phyloP scores from a whole-genome alignment of 2,888 invertebrate genomes.

The Itoplectis maculator region DNA sequence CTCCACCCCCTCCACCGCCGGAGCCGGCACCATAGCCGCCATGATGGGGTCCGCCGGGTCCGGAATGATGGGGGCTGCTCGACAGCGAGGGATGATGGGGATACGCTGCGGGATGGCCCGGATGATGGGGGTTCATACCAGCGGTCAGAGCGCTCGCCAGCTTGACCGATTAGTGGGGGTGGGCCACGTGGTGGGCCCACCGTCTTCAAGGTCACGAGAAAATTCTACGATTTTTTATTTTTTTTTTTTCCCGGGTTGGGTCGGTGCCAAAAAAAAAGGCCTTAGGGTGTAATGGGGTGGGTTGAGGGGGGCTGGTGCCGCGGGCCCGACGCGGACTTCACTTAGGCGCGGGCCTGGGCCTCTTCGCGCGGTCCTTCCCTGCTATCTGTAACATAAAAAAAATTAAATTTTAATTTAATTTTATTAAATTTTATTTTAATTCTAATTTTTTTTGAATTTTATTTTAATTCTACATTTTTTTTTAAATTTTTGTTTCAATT shows the following conservation, averaged over 20 bases:
- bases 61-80: constrained; percentile 84
- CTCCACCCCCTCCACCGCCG: constrained; percentile 78
- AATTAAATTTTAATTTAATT: background rate
- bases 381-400: constrained; percentile 77
- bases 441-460: background rate
- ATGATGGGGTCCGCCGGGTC: constrained; percentile 80
- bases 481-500: no score
- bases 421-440: no score
- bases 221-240: constrained; percentile 69
- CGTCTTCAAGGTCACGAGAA: constrained; percentile 78
- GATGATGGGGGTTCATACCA: constrained; percentile 97
- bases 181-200: constrained; percentile 81
- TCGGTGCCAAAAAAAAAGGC: no score
- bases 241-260: no score
- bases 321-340: constrained; percentile 56
- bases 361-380: constrained; percentile 74
- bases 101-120: constrained; percentile 85
- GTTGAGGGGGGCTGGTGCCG: no score
- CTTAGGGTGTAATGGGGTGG: no score
- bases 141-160: constrained; percentile 94
- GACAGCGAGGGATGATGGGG: constrained; percentile 85
- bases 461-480: no score
- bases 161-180: constrained; percentile 89
- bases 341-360: constrained; percentile 74
- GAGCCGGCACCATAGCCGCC: constrained; percentile 80